Evolutionary conservation across 2,888 invertebrate species (phyloP), one percentile per base, ranked within the genome.

Genomic region (Kryphioiulus occultus): DNA sequence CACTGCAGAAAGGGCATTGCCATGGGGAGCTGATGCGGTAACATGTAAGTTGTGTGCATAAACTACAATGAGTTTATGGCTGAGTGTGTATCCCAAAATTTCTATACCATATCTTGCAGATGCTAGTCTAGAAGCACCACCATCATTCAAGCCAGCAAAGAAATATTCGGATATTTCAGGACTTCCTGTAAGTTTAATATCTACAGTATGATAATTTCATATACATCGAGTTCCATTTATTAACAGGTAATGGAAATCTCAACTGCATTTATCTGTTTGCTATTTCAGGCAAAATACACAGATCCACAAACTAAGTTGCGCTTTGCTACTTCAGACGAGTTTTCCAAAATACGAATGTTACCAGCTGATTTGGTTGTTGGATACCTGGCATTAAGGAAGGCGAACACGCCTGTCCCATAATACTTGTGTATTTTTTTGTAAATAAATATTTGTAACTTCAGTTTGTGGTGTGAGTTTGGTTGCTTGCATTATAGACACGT

Each of bases 131-230:
- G 97, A 97, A 92, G 97, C 97, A 39, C 97, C 97, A 17, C 97
- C 98, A 68, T 96, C 97, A 59, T 96, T 98, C 91, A 95, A 95
- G 91, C 98, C 98, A 5, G 95, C 96, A 0, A 97, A 97, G 91
- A 98, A 98, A 91, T 98, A 98, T 92, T 98, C 98, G 0, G 98
- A 98, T 91, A 95, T 98, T 89, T 97, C 97, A 87, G 98, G 98
- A 0, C 92, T 98, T 47, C 95, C 95, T 83, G 96, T 94, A 91
- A 91, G 93, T 83, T 59, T 47, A 47, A 17, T 47, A 17, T 9
- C 42, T n/a, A n/a, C n/a, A n/a, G n/a, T n/a, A n/a, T n/a, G n/a
- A n/a, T n/a, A n/a, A n/a, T n/a, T n/a, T n/a, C n/a, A n/a, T n/a
- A n/a, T n/a, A 10, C 42, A 42, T 4, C 42, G 42, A 42, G n/a